phyloP scores from a whole-genome alignment of 2,113 vertebrate genomes.

The Otus sunia region DNA sequence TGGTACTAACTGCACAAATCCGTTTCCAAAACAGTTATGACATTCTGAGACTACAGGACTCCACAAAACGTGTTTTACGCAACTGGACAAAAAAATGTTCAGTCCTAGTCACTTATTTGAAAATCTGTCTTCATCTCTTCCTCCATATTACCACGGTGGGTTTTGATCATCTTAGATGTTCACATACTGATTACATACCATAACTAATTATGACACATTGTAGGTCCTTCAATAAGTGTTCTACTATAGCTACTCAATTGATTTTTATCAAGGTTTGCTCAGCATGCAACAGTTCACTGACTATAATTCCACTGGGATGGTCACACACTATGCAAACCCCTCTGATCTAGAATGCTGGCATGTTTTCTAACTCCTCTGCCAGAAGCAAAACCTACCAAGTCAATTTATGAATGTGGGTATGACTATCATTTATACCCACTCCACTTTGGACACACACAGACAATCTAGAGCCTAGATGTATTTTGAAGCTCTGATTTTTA shows the following conservation, averaged over 20 bases:
- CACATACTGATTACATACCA: not conserved
- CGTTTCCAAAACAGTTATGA: not conserved
- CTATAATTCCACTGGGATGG: not conserved
- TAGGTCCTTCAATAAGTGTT: not conserved
- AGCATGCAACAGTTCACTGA: not conserved
- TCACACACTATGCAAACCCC: not conserved
- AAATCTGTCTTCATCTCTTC: not conserved
- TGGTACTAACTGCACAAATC: not conserved
- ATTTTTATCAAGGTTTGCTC: not conserved
- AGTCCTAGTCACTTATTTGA: not conserved
- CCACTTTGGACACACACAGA: not conserved
- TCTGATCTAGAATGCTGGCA: not conserved
- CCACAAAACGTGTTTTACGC: not conserved
- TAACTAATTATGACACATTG: not conserved
- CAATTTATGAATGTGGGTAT: not conserved
- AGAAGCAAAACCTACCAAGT: not conserved
- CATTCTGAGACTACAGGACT: not conserved
- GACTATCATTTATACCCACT: not conserved
- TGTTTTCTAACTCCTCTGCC: not conserved
- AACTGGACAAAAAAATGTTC: not conserved
- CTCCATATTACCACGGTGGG: not conserved
- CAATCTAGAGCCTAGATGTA: not conserved
- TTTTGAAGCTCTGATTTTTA: conserved; percentile 1
- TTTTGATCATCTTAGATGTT: not conserved
- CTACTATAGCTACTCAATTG: not conserved